Evolutionary conservation across 2,797 vertebrate species (phyloP), one percentile per base, ranked within the genome.

Genomic region (Peromyscus melanophrys): DNA sequence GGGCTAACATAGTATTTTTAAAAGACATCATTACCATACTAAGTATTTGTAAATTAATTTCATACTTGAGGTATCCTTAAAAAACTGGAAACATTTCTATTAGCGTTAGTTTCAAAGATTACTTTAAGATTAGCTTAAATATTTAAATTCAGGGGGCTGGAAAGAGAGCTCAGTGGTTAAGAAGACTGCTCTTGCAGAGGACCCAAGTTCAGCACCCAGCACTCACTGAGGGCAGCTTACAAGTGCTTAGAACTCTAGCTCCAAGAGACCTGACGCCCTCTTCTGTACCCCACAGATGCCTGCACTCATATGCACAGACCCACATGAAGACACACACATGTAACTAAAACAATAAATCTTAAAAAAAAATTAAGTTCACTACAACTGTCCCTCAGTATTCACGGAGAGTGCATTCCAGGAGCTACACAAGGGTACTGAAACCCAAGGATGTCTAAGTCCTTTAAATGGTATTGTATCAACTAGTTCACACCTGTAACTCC

Each of bases 61-160:
- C 34, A 92, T 16, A 75, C 27, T 23, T 90, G 17, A 92, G 57
- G 43, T 77, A 87, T 75, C 83, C 90, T 96, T 73, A 96, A 89
- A 37, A 73, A 92, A 87, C 21, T 34, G 14, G 21, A 87, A 78
- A 81, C 55, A 67, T 52, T 83, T 86, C 87, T 87, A n/a, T 59
- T 3, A 71, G 63, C n/a, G 49, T 81, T 84, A 93, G 16, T n/a
- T 86, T 97, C 27, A 80, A 95, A 88, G 49, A 27, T 9, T 55
- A 97, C 94, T 27, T 85, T 91, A 73, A 61, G 59, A 96, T 59
- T 37, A 87, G 21, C 52, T 76, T 87, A 78, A 83, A 92, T 55
- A 95, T 23, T 77, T 46, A 63, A 46, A 25, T 75, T 40, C 37
- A 73, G 27, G 43, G 31, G 63, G 11, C 29, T 85, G 19, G 29